Evolutionary conservation across 2,113 vertebrate genomes (phyloP), one percentile per base, ranked within the genome.

Genomic region (Xiphophorus maculatus): DNA sequence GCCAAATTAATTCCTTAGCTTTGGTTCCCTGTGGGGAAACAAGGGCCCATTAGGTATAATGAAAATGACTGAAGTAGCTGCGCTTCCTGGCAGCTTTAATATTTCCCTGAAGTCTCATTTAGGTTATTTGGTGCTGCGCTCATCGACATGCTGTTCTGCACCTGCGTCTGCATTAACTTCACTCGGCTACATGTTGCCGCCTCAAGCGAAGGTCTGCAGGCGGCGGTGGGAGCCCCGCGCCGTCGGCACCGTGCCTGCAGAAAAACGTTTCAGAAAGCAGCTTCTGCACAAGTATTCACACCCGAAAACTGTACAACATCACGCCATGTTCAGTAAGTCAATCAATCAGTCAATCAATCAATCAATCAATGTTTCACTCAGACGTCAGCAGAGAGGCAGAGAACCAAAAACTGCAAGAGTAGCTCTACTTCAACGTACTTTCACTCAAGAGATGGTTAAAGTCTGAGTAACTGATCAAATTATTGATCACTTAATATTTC

Each of bases 51-150:
- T 87, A 85, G 74, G 76, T 66, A 11, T 89, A 85, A 89, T 87
- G 84, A 89, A 91, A 86, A 83, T 79, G 82, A 83, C 71, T 30
- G 58, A 75, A 80, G 79, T 63, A 71, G 72, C 63, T 40, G n/a
- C 29, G 74, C 71, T 69, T 85, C 76, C 77, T 12, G 42, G 69
- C 25, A 33, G 69, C 66, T 63, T 25, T 32, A 82, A 67, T 76
- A 86, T 86, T 87, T 88, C 89, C 85, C 84, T 10, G 48, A 77
- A 73, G 82, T 71, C 77, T 76, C 58, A 60, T 76, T 77, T 37
- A 3, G 35, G 35, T 11, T 69, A 28, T 63, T 74, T 69, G 71
- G 44, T 48, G 63, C 32, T 63, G 77, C 33, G 44, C 28, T 40
- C 4, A 27, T 78, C 25, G 54, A 30, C 29, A 67, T 14, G 30